Evolutionary conservation across 2,888 invertebrate species (phyloP).

Genomic region (Lysandra bellargus): DNA sequence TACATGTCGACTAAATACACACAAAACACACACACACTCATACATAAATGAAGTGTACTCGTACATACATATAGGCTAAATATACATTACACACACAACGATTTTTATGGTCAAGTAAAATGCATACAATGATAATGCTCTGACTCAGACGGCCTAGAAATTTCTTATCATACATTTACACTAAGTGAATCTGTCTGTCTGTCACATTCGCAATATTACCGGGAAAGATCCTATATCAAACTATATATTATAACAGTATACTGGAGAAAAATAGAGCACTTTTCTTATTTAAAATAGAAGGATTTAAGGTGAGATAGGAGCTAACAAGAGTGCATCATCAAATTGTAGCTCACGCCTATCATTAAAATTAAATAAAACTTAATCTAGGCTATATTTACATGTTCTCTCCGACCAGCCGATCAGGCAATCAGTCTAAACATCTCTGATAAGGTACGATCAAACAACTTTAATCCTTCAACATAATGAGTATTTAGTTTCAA

Average conservation of each 20-base stretch:
- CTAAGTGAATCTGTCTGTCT: too few relatives aligned
- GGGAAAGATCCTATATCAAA: too few relatives aligned
- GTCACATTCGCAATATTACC: too few relatives aligned
- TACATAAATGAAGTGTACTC: too few relatives aligned
- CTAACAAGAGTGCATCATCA: too few relatives aligned
- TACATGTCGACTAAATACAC: neutral
- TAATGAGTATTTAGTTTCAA: constrained; percentile 4
- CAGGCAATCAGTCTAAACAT: neutral
- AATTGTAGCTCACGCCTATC: too few relatives aligned
- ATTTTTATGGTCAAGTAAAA: constrained; percentile 8
- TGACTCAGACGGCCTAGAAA: neutral
- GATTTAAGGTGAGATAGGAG: too few relatives aligned
- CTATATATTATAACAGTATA: too few relatives aligned
- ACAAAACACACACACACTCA: neutral
- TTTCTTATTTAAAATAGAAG: too few relatives aligned
- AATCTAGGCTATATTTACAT: neutral
- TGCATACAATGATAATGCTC: constrained; percentile 4
- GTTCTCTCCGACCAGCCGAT: neutral
- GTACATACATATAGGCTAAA: too few relatives aligned
- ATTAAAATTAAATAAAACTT: too few relatives aligned
- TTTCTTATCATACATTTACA: neutral
- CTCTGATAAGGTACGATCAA: neutral
- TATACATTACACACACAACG: neutral
- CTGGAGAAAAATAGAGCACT: too few relatives aligned
- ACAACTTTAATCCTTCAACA: neutral